phyloP scores from a whole-genome alignment of 2,888 invertebrate species.

The Drosophila pseudotakahashii region DNA sequence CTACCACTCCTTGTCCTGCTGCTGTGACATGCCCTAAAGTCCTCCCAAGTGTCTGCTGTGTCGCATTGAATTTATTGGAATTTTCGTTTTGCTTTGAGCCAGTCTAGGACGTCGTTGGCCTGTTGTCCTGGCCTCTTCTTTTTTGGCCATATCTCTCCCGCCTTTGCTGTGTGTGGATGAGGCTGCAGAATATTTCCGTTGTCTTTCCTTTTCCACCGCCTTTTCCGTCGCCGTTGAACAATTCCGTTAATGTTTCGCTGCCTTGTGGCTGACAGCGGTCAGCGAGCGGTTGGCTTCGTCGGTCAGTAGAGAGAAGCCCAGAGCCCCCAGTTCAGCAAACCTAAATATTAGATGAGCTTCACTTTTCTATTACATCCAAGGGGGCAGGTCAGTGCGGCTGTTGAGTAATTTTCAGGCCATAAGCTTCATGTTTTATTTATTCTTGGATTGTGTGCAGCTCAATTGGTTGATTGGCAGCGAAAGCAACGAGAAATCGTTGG shows the following conservation, averaged over 20 bases:
- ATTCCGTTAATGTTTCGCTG: constrained; percentile 73
- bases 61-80: constrained; percentile 81
- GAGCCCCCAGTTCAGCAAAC: constrained; percentile 47
- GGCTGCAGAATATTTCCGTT: constrained; percentile 56
- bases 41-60: constrained; percentile 78
- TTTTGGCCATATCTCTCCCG: constrained; percentile 5
- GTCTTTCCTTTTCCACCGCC: constrained; percentile 27
- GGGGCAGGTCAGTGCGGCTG: constrained; percentile 22
- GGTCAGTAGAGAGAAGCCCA: constrained; percentile 2
- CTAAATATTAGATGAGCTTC: constrained; percentile 70
- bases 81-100: constrained; percentile 68
- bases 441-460: constrained; percentile 44
- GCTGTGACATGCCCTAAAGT: constrained; percentile 77
- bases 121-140: constrained; percentile 24
- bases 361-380: constrained; percentile 53
- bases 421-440: constrained; percentile 68
- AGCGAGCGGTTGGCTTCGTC: constrained; percentile 35
- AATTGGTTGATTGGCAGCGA: constrained; percentile 44
- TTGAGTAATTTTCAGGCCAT: constrained; percentile 63
- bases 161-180: constrained; percentile 28
- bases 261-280: constrained; percentile 69
- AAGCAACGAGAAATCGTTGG: background rate
- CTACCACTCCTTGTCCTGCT: constrained; percentile 15
- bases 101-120: constrained; percentile 52
- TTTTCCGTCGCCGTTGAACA: constrained; percentile 43